A percentile compares a stretch with the other conserved stretches of the same genome.
phyloP scores from a whole-genome alignment of 2,888 invertebrate genomes.

The Microctonus aethiopoides region DNA sequence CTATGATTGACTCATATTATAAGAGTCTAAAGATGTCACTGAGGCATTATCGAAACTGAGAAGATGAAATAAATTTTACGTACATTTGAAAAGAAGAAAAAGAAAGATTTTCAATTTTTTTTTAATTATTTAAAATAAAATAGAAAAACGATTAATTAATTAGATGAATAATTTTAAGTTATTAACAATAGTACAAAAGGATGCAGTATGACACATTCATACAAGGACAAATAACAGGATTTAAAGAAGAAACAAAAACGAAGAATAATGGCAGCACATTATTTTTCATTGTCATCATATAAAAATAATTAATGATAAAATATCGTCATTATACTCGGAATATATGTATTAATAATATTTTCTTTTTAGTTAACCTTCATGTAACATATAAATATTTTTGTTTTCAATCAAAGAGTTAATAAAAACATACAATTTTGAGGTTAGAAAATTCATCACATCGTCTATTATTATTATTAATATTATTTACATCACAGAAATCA shows the following conservation, averaged over 20 bases:
- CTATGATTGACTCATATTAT: conserved; percentile 22
- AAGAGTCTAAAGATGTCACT: conserved; percentile 60
- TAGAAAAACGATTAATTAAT: too few relatives aligned
- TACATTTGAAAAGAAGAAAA: neutral
- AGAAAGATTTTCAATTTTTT: too few relatives aligned
- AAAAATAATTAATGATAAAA: neutral
- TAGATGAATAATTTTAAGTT: neutral
- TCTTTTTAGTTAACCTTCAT: too few relatives aligned
- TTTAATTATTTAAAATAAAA: neutral
- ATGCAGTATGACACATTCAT: neutral
- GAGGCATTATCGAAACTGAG: conserved; percentile 60
- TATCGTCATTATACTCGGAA: neutral
- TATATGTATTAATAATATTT: too few relatives aligned
- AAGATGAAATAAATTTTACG: conserved; percentile 34
- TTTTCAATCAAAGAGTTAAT: too few relatives aligned
- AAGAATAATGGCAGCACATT: neutral
- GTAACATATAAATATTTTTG: too few relatives aligned
- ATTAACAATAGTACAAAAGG: neutral
- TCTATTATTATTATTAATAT: too few relatives aligned
- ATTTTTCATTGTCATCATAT: neutral
- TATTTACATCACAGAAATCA: too few relatives aligned
- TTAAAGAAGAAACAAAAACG: conserved; percentile 2
- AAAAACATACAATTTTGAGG: too few relatives aligned
- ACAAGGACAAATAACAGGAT: neutral
- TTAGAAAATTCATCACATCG: too few relatives aligned